A percentile compares a stretch with the other conserved stretches of the same genome.
Evolutionary conservation across 2,888 invertebrate genomes (phyloP).

Genomic region (Drosophila maculinotata): DNA sequence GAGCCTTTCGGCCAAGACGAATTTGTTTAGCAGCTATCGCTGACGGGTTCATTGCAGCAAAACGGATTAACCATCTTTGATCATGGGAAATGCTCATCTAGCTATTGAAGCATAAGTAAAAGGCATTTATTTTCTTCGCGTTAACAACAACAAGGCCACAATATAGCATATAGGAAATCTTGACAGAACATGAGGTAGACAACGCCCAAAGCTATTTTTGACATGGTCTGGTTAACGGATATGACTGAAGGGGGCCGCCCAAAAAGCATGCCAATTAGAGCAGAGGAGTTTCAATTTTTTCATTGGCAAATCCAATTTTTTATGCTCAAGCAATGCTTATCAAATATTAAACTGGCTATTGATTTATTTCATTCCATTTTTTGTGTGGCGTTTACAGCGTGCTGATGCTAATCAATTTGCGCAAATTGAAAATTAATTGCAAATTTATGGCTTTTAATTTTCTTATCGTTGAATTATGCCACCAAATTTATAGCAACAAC

Average conservation of each 20-base stretch:
- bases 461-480: constrained; percentile 79
- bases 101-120: constrained; percentile 8
- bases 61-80: constrained; percentile 10
- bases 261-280: constrained; percentile 2
- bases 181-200: constrained; percentile 3
- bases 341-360: constrained; percentile 26
- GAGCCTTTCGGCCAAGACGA: constrained; percentile 47
- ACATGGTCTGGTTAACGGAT: constrained; percentile 9
- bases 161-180: neutral
- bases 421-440: constrained; percentile 83
- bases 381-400: constrained; percentile 58
- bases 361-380: constrained; percentile 66
- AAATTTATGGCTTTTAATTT: constrained; percentile 83
- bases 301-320: constrained; percentile 8
- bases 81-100: constrained; percentile 37
- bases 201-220: constrained; percentile 8
- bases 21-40: constrained; percentile 42
- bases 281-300: constrained; percentile 9
- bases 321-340: constrained; percentile 9
- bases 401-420: constrained; percentile 75
- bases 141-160: neutral
- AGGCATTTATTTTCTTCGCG: neutral
- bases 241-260: constrained; percentile 12
- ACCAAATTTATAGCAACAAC: constrained; percentile 28
- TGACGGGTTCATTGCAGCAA: constrained; percentile 34